Evolutionary conservation across 2,888 invertebrate species (phyloP), one percentile per base, ranked within the genome.

Genomic region (Junonia oenone): DNA sequence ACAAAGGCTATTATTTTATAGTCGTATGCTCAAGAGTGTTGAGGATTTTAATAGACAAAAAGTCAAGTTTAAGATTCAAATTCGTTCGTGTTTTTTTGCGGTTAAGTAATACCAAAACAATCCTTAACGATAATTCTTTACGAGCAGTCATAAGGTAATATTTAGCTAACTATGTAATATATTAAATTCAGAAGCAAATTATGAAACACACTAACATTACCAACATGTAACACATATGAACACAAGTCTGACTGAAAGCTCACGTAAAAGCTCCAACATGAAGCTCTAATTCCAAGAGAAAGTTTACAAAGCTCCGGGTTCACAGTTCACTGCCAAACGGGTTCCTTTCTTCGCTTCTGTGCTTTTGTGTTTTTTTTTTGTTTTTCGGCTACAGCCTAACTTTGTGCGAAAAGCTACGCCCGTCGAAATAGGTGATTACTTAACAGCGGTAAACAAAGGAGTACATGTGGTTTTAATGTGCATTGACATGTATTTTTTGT

Each of bases 381-480:
- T 43, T 43, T 43, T 43, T 43, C 26, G 43, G 43, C 43, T 43
- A 43, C 43, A 43, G 13, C 43, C 43, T 13, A 48, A 38, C 40
- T 54, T 33, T 19, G n/a, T 27, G 47, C 33, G 19, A 15, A 17
- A 47, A 40, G 31, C 38, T 29, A 31, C 13, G 48, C 26, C 31
- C n/a, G n/a, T 46, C 29, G 11, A 40, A 47, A 26, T 54, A 47
- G 47, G 47, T 54, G 53, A 54, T 54, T 54, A 54, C 43, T 43
- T 31, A 45, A 38, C 33, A 14, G 9, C 17, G 45, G 11, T 11
- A 40, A 19, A 40, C 17, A 37, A 17, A 40, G n/a, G 15, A 17
- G 19, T 19, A 15, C 5, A n/a, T 19, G 9, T 22, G 37, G 11
- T 9, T 40, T 40, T n/a, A 19, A 1, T 11, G 38, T 11, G 38